These are phyloP conservation scores for Epinotia ramella DNA, from an alignment of 2,888 invertebrate species.

Conservation along the genomic window DNA sequence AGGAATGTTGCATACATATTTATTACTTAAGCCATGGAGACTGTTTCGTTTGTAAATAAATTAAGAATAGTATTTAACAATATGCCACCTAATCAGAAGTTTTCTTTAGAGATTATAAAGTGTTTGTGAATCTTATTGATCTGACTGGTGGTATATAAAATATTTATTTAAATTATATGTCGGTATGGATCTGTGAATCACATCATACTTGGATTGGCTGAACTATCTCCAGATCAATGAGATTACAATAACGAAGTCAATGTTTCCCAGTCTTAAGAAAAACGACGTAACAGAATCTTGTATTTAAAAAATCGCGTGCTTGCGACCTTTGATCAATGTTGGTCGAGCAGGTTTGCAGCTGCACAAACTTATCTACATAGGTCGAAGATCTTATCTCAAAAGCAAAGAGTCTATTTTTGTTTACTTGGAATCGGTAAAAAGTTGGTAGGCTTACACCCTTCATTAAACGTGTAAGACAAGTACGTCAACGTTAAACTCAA, in stretches of 20 bases:
- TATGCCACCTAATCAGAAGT: constrained; percentile 31
- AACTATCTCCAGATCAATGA: neutral
- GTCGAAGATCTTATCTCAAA: constrained; percentile 20
- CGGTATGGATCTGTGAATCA: neutral
- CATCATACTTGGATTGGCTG: neutral
- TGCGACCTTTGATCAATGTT: constrained; percentile 38
- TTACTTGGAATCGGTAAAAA: constrained; percentile 5
- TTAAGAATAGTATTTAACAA: constrained; percentile 47
- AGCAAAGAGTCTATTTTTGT: constrained; percentile 18
- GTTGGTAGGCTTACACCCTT: constrained; percentile 28
- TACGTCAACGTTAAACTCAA: constrained; percentile 35
- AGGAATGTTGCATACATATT: constrained; percentile 55
- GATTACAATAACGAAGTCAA: neutral
- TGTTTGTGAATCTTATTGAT: constrained; percentile 5
- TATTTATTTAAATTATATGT: neutral
- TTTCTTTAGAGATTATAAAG: neutral
- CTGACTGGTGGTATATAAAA: neutral
- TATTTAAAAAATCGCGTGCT: constrained; percentile 8
- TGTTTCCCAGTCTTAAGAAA: constrained; percentile 17
- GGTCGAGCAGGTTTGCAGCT: constrained; percentile 27
- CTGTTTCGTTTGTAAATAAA: constrained; percentile 64
- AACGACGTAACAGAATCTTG: neutral
- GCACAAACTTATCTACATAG: neutral
- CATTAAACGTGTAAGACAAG: constrained; percentile 38
- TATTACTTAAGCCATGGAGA: constrained; percentile 68